Evolutionary conservation across 2,797 vertebrate genomes (phyloP), one percentile per base, ranked within the genome.

Genomic region (Molossus molossus): DNA sequence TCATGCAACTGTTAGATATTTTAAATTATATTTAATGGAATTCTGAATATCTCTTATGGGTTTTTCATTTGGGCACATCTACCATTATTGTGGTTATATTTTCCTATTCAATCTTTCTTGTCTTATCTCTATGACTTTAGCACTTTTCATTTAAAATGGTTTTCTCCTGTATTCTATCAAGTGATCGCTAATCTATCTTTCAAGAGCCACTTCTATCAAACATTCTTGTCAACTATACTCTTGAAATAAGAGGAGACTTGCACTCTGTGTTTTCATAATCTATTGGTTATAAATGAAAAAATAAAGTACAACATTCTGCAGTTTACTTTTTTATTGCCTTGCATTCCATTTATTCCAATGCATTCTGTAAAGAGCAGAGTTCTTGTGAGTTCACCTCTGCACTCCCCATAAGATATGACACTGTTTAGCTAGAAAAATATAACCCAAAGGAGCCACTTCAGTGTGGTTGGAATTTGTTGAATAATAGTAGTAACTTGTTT

Each of bases 21-120:
- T 85, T 64, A 92, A 86, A 62, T 94, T 73, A 29, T 67, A 85
- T 75, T 81, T 37, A 86, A 1, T 86, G 60, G 8, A 55, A 48
- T 89, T 94, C 15, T 75, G 10, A 87, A 17, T 81, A 48, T 45
- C 40, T 89, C 21, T 73, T 15, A 85, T 55, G 13, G 17, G 15
- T 80, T 76, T 45, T 75, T 21, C 23, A 48, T 50, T 67, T 75
- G 55, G n/a, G 33, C 21, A 75, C 67, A 72, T 57, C 15, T n/a
- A n/a, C 25, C 15, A 64, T 92, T 85, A 55, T 15, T 73, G 23
- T 94, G 33, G 17, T 60, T 86, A 27, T 69, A 48, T 57, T 17
- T 90, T 20, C 27, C 40, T 50, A 33, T 14, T 13, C 4, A 57
- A 6, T 65, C 64, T 85, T 80, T 62, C 40, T 79, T 73, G 6